A percentile compares a stretch with the other conserved stretches of the same genome.
These are phyloP conservation scores for Falco punctatus DNA, from an alignment of 2,113 vertebrate species.

Conservation along the genomic window DNA sequence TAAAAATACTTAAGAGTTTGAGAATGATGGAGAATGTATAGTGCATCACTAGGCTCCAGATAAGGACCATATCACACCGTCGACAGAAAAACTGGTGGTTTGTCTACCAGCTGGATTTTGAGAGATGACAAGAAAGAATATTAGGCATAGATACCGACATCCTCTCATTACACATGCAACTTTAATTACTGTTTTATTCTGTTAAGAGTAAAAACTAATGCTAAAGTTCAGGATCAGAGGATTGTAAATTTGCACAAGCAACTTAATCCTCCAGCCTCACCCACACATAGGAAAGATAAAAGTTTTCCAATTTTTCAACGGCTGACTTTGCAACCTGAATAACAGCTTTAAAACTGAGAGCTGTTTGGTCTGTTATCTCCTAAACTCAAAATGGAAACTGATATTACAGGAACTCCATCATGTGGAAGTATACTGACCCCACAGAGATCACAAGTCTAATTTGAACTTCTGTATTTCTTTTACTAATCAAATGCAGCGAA, in stretches of 20 bases:
- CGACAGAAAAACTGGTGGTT: background rate
- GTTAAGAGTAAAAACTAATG: background rate
- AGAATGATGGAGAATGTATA: background rate
- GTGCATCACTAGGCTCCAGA: background rate
- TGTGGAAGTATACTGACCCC: background rate
- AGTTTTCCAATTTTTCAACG: background rate
- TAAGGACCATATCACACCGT: background rate
- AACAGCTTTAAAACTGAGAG: background rate
- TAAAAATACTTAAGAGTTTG: background rate
- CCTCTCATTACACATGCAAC: background rate
- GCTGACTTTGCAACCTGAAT: background rate
- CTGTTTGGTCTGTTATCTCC: background rate
- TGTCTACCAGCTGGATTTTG: background rate
- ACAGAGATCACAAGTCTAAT: background rate
- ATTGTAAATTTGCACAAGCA: background rate
- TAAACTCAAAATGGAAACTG: background rate
- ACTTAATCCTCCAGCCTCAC: background rate
- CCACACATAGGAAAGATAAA: background rate
- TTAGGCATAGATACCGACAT: background rate
- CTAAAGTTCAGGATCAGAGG: background rate
- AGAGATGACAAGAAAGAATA: background rate
- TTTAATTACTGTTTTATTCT: background rate
- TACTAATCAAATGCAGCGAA: background rate
- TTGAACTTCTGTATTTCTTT: background rate
- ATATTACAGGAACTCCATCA: background rate